These are phyloP conservation scores for Eumerus sabulonum DNA, from an alignment of 2,888 invertebrate genomes.

Conservation along the genomic window DNA sequence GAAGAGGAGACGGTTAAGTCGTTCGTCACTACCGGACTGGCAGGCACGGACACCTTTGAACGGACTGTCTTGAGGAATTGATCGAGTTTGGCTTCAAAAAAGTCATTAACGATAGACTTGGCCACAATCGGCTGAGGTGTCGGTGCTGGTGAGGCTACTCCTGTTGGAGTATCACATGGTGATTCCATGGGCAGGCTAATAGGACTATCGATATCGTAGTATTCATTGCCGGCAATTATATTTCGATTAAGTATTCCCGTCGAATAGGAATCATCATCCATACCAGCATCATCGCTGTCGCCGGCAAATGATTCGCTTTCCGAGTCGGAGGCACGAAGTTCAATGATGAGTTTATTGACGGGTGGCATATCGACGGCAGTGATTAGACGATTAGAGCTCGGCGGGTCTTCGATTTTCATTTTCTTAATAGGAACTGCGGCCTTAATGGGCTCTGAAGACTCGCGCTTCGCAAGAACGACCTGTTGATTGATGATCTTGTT, in stretches of 20 bases:
- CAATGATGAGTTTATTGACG: slow-evolving; percentile 74
- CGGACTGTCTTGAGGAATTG: slow-evolving; percentile 75
- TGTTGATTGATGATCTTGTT: slow-evolving; percentile 76
- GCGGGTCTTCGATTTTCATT: slow-evolving; percentile 25
- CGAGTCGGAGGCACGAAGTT: slow-evolving; percentile 71
- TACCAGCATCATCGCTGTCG: slow-evolving; percentile 72
- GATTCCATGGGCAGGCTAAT: slow-evolving; percentile 74
- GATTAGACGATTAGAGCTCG: slow-evolving; percentile 72
- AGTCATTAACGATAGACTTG: slow-evolving; percentile 72
- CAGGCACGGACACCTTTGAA: slow-evolving; percentile 70
- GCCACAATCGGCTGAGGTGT: slow-evolving; percentile 29
- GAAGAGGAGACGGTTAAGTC: background rate
- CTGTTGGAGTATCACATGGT: slow-evolving; percentile 72
- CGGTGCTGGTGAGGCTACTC: slow-evolving; percentile 72
- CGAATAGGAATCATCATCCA: slow-evolving; percentile 20
- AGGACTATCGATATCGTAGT: slow-evolving; percentile 74
- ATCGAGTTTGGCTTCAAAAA: slow-evolving; percentile 75
- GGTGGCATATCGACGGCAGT: slow-evolving; percentile 73
- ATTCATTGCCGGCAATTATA: slow-evolving; percentile 51
- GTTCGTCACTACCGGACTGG: slow-evolving; percentile 24
- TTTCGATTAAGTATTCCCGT: slow-evolving; percentile 30
- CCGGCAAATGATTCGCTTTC: slow-evolving; percentile 67
- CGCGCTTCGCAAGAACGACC: slow-evolving; percentile 71
- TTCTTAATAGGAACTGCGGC: slow-evolving; percentile 16
- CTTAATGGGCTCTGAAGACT: slow-evolving; percentile 26